Evolutionary conservation across 2,888 invertebrate species (phyloP), one percentile per base, ranked within the genome.

Genomic region (Epinotia brunnichana): DNA sequence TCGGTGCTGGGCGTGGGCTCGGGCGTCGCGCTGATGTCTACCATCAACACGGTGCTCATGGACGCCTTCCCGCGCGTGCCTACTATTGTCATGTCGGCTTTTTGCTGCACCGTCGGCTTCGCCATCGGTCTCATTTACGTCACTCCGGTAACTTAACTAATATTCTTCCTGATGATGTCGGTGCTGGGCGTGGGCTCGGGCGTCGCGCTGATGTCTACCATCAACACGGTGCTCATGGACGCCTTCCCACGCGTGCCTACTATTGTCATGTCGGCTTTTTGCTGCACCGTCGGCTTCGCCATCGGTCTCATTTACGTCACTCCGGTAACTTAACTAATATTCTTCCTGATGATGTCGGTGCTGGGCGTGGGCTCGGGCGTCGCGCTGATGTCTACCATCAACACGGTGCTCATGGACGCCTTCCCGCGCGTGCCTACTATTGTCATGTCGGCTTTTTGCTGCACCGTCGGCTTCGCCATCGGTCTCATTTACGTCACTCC

Each of bases 1-100:
- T n/a, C n/a, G n/a, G n/a, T n/a, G n/a, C 91, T 97, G 74, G 97
- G 97, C 13, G 91, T 96, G 19, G 97, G 97, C 1, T 96, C 96
- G 69, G 94, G 96, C 7, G 96, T 96, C 39, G 96, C 96, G 0
- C 90, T 97, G 11, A 94, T 95, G 75, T 95, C 95, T 15, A 95
- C 95, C 39, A 90, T 96, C 74, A 95, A 96, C 81, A 95, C 96
- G 0, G 94, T 96, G 5, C 85, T 96, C 70, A 90, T 95, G 80
- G 97, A 97, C 82, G 91, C 95, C 61, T 96, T 96, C 81, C 95
- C 96, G 1, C 85, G 88, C 0, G 84, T 95, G 4, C 94, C 92
- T 62, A 94, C 94, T 57, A 92, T 95, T 92, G 89, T 94, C 79
- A 94, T 96, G 76, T 95, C 96, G 0, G 87, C 94, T 0, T 78